phyloP scores from a whole-genome alignment of 2,888 invertebrate species.

The Adineta ricciae region DNA sequence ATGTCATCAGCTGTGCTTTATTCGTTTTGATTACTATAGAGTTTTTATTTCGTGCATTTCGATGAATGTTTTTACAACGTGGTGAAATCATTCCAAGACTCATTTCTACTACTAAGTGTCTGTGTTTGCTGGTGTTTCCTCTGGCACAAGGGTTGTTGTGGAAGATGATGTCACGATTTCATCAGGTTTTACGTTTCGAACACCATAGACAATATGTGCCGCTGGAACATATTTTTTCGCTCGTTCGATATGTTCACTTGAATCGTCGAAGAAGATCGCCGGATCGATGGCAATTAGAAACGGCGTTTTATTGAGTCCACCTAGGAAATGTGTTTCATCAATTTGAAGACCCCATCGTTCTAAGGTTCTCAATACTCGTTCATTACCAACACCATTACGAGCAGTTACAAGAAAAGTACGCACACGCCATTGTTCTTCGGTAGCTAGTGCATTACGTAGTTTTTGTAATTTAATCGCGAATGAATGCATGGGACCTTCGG shows the following conservation, averaged over 20 bases:
- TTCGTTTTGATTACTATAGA: too few relatives aligned
- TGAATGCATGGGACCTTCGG: not conserved
- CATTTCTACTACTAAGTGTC: too few relatives aligned
- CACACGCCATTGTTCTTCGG: not conserved
- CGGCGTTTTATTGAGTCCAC: not conserved
- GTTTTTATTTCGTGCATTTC: too few relatives aligned
- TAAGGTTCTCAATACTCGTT: not conserved
- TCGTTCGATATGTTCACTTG: not conserved
- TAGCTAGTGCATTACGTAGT: not conserved
- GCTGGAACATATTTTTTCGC: not conserved
- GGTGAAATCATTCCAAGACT: too few relatives aligned
- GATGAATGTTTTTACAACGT: too few relatives aligned
- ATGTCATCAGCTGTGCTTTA: too few relatives aligned
- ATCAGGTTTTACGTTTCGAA: not conserved
- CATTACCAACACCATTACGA: not conserved
- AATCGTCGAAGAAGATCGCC: not conserved
- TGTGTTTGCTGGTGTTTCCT: too few relatives aligned
- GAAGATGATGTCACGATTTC: too few relatives aligned
- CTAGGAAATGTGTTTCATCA: not conserved
- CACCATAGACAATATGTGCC: not conserved
- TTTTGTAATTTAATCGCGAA: not conserved
- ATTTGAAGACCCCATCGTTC: not conserved
- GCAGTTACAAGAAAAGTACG: not conserved
- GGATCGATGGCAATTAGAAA: not conserved
- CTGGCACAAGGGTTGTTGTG: too few relatives aligned